Evolutionary conservation across 1,140 invertebrate species (phyloP).

Genomic region (Tigriopus japonicus): DNA sequence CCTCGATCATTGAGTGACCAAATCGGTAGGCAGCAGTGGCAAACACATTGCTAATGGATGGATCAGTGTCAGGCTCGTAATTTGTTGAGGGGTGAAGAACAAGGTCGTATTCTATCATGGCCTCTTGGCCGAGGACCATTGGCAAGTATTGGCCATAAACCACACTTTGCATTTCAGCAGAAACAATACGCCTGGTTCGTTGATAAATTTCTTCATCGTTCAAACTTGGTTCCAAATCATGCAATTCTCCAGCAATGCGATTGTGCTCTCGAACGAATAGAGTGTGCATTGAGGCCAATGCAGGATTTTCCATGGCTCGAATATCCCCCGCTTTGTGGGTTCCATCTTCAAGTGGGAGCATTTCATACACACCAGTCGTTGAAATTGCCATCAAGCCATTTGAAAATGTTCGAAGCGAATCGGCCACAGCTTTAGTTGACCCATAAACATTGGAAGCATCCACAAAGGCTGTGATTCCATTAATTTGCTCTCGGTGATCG

Average conservation of each 20-base stretch:
- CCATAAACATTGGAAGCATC: conserved; percentile 6
- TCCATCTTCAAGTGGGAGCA: background rate
- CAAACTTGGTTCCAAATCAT: conserved; percentile 26
- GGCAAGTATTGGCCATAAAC: conserved; percentile 17
- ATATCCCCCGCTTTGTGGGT: conserved; percentile 30
- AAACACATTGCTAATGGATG: conserved; percentile 55
- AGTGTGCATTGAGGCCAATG: conserved; percentile 39
- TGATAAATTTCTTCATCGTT: conserved; percentile 23
- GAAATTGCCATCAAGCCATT: no score
- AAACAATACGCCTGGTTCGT: conserved; percentile 18
- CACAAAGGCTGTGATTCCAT: background rate
- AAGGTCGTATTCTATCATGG: conserved; percentile 22
- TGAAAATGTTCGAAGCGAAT: no score
- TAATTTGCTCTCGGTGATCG: background rate
- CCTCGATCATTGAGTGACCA: conserved; percentile 45
- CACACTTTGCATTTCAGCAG: conserved; percentile 19
- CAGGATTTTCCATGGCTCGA: conserved; percentile 40
- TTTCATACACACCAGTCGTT: no score
- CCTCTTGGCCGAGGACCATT: conserved; percentile 37
- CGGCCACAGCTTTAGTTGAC: background rate
- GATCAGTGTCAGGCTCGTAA: conserved; percentile 77
- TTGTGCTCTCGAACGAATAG: conserved; percentile 62
- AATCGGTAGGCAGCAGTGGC: conserved; percentile 41
- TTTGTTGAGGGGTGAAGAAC: conserved; percentile 24
- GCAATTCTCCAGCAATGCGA: conserved; percentile 48